Percentiles rank a stretch among this genome's conserved stretches.
Evolutionary conservation across 92 coral and sea anemone genomes (phyloP).

Genomic region (Siderastrea siderea): DNA sequence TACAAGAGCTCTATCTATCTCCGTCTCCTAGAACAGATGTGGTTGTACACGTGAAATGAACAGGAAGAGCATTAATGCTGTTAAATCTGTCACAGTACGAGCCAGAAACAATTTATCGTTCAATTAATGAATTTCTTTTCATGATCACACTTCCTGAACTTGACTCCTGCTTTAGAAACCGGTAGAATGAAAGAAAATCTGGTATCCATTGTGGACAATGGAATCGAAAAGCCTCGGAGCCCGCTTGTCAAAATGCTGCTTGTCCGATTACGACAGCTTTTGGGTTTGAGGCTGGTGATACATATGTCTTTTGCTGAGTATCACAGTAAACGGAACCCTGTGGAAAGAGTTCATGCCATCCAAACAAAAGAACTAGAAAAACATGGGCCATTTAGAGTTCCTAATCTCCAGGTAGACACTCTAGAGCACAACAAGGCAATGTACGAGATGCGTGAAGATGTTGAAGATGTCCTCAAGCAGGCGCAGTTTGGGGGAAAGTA

Average conservation of each 20-base stretch:
- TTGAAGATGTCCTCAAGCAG: constrained; percentile 26
- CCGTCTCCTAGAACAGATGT: constrained; percentile 41
- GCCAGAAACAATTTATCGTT: constrained; percentile 56
- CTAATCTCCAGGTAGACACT: constrained; percentile 26
- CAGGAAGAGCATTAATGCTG: constrained; percentile 44
- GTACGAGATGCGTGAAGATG: constrained; percentile 44
- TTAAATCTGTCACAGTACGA: constrained; percentile 52
- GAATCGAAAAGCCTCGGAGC: constrained; percentile 53
- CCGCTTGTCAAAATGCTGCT: constrained; percentile 64
- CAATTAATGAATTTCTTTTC: constrained; percentile 47
- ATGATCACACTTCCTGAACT: constrained; percentile 49
- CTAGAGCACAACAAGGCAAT: background rate
- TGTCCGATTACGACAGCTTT: constrained; percentile 33
- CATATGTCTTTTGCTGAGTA: constrained; percentile 57
- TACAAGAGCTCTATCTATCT: constrained; percentile 50
- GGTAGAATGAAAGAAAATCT: constrained; percentile 32
- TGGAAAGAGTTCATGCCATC: constrained; percentile 59
- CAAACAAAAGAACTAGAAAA: constrained; percentile 54
- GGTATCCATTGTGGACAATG: constrained; percentile 48
- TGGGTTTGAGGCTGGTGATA: constrained; percentile 37
- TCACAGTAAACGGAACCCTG: constrained; percentile 66
- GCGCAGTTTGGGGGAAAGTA: constrained; percentile 45
- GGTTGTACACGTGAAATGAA: constrained; percentile 44
- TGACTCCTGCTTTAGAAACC: constrained; percentile 46
- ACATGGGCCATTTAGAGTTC: constrained; percentile 48